Conservation (phyloP, 2,797 vertebrate species). For the Pogonophryne albipinna region DNA sequence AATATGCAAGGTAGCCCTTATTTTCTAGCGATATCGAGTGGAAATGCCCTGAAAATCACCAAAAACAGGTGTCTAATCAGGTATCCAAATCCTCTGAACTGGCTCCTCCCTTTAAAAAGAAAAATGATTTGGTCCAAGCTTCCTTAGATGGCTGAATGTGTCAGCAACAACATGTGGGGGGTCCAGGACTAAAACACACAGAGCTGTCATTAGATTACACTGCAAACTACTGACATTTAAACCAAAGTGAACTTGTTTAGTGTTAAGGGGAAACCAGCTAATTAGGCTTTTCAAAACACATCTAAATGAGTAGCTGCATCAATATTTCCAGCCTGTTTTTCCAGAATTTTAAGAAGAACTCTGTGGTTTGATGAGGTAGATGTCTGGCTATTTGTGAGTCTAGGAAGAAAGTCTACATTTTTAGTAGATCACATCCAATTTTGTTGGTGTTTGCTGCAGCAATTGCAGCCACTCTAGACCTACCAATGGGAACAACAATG, state of each 20-base stretch:
- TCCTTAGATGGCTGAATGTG: background rate
- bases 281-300: background rate
- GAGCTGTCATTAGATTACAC: background rate
- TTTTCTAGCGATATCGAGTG: background rate
- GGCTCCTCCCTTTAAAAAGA: background rate
- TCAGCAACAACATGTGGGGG: background rate
- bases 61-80: background rate
- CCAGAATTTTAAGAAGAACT: background rate
- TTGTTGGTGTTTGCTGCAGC: no score
- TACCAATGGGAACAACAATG: no score
- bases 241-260: background rate
- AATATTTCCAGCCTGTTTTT: conserved; percentile 12
- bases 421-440: background rate
- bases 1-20: no score
- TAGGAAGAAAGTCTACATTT: background rate
- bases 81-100: background rate
- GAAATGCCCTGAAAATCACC: background rate
- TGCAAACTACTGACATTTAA: background rate
- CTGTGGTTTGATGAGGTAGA: conserved; percentile 16
- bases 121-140: background rate
- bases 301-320: conserved; percentile 4
- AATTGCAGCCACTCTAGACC: no score
- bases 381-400: conserved; percentile 2
- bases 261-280: background rate
- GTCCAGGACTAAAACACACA: background rate